Percentiles rank a stretch among this genome's conserved stretches.
Conservation (phyloP, 2,888 invertebrate species). For the Lithophane ornitopus region DNA sequence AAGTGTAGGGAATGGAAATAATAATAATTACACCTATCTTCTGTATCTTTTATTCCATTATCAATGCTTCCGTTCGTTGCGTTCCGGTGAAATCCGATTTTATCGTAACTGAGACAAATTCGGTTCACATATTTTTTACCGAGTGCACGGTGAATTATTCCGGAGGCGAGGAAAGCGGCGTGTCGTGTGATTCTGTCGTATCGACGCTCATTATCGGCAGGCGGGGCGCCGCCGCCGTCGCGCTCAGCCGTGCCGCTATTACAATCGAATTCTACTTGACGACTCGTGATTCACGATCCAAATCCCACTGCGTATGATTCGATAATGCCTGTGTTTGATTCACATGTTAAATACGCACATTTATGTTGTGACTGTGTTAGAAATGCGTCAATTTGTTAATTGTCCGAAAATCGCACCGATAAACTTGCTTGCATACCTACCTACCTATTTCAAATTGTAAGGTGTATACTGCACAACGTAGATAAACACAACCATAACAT, state of each 20-base stretch:
- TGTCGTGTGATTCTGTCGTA: slow-evolving; percentile 80
- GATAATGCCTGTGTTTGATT: slow-evolving; percentile 66
- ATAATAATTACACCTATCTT: not conserved
- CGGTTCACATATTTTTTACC: slow-evolving; percentile 82
- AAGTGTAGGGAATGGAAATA: not conserved
- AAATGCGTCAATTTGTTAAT: slow-evolving; percentile 15
- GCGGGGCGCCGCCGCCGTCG: slow-evolving; percentile 70
- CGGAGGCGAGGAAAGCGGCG: slow-evolving; percentile 68
- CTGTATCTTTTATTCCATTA: slow-evolving; percentile 2
- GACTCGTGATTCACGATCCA: slow-evolving; percentile 85
- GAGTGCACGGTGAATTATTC: slow-evolving; percentile 77
- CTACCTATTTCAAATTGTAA: not conserved
- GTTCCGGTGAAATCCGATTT: slow-evolving; percentile 73
- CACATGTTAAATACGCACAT: slow-evolving; percentile 57
- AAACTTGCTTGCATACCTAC: not conserved
- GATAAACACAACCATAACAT: not conserved
- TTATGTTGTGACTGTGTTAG: slow-evolving; percentile 14
- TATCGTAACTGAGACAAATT: slow-evolving; percentile 75
- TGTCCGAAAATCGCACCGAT: not conserved
- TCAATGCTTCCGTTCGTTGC: too few relatives aligned
- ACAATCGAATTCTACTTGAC: slow-evolving; percentile 84
- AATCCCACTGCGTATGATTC: slow-evolving; percentile 78
- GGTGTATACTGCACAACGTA: not conserved
- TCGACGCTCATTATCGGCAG: slow-evolving; percentile 82
- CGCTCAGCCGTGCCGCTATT: slow-evolving; percentile 82